Evolutionary conservation across 2,888 invertebrate genomes (phyloP).

Genomic region (Meteorus cinctellus): DNA sequence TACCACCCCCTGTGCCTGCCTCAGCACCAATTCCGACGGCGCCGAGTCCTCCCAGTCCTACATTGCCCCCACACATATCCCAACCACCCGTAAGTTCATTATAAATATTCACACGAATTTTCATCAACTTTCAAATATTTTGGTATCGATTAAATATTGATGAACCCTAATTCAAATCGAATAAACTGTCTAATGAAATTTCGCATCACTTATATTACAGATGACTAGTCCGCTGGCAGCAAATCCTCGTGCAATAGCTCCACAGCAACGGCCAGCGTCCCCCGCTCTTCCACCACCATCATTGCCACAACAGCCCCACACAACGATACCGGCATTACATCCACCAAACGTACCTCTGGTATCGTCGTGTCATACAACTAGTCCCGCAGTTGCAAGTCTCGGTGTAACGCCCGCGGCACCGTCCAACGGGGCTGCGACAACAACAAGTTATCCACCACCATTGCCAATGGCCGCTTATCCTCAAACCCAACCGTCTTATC

Average conservation of each 20-base stretch:
- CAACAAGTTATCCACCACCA: slow-evolving; percentile 67
- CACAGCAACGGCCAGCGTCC: slow-evolving; percentile 77
- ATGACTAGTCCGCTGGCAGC: slow-evolving; percentile 73
- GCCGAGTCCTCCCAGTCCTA: slow-evolving; percentile 79
- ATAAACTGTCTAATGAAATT: slow-evolving; percentile 6
- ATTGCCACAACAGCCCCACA: slow-evolving; percentile 68
- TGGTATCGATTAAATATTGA: slow-evolving; percentile 20
- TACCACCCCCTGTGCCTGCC: slow-evolving; percentile 83
- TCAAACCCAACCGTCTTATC: slow-evolving; percentile 75
- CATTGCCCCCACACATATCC: slow-evolving; percentile 73
- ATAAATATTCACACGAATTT: not conserved
- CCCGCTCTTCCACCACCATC: slow-evolving; percentile 73
- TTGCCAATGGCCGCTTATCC: slow-evolving; percentile 72
- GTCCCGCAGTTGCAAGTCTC: slow-evolving; percentile 75
- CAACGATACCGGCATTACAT: slow-evolving; percentile 70
- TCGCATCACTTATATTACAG: slow-evolving; percentile 54
- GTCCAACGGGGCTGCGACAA: slow-evolving; percentile 72
- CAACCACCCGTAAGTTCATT: slow-evolving; percentile 70
- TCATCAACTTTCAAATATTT: not conserved
- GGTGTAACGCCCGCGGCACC: slow-evolving; percentile 77
- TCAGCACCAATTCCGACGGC: slow-evolving; percentile 80
- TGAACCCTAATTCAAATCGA: not conserved
- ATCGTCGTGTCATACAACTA: slow-evolving; percentile 73
- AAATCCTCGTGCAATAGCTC: slow-evolving; percentile 74
- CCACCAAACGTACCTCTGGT: slow-evolving; percentile 72